These are phyloP conservation scores for Urocyon cinereoargenteus DNA, from an alignment of 2,797 vertebrate species.

Conservation along the genomic window DNA sequence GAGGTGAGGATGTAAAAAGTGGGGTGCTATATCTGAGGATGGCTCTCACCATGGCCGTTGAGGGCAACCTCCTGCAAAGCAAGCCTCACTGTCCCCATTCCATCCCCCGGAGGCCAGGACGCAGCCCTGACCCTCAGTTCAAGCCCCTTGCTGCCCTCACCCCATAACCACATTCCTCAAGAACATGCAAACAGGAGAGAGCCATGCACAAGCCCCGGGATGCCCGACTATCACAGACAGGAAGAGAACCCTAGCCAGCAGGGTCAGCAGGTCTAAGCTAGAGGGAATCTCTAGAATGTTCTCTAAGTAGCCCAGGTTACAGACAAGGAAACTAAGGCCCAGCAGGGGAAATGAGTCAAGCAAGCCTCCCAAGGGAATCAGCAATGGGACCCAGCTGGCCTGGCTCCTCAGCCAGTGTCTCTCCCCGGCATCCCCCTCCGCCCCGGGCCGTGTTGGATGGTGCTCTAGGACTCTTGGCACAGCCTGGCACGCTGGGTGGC, in stretches of 20 bases:
- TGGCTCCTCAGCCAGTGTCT: not conserved
- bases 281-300: not conserved
- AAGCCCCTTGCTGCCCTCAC: not conserved
- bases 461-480: not conserved
- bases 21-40: not conserved
- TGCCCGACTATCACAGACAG: accelerated
- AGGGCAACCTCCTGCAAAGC: not conserved
- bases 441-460: accelerated
- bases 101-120: no score
- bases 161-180: not conserved
- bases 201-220: not conserved
- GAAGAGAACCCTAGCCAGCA: not conserved
- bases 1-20: accelerated
- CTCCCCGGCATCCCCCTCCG: not conserved
- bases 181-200: not conserved
- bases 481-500: not conserved
- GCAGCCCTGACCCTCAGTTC: no score
- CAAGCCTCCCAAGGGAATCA: not conserved
- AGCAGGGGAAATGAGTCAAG: not conserved
- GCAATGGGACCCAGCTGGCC: not conserved
- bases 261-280: not conserved
- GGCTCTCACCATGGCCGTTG: not conserved
- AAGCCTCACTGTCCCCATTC: not conserved
- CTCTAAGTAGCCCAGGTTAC: not conserved
- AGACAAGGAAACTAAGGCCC: not conserved